Evolutionary conservation across 2,888 invertebrate species (phyloP).

Genomic region (Apeira syringaria): DNA sequence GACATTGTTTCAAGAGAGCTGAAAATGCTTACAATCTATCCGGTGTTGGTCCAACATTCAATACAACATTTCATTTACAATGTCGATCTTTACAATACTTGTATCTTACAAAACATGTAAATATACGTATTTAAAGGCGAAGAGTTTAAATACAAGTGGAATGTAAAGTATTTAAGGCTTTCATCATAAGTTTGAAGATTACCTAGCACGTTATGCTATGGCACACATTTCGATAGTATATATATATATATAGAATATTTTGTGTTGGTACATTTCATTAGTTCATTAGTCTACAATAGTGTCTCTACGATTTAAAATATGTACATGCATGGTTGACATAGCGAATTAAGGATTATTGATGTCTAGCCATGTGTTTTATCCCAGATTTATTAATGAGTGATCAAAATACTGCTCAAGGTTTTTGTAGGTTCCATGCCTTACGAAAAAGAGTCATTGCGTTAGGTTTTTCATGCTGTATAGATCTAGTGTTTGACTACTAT

Average conservation of each 20-base stretch:
- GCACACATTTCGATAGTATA: slow-evolving; percentile 33
- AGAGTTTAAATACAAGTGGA: slow-evolving; percentile 76
- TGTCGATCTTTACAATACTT: slow-evolving; percentile 39
- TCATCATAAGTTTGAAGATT: slow-evolving; percentile 73
- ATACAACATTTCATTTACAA: slow-evolving; percentile 45
- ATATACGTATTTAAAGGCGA: slow-evolving; percentile 68
- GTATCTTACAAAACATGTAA: slow-evolving; percentile 51
- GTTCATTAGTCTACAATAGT: no score
- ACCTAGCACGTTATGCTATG: slow-evolving; percentile 34
- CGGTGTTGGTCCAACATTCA: slow-evolving; percentile 67
- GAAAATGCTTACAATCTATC: slow-evolving; percentile 44
- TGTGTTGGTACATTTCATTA: slow-evolving; percentile 16
- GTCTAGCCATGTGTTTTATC: no score
- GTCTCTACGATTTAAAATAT: no score
- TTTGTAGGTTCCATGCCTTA: no score
- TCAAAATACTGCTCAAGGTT: no score
- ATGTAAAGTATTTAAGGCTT: slow-evolving; percentile 77
- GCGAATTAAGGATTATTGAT: no score
- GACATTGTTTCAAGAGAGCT: slow-evolving; percentile 62
- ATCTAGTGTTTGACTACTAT: no score
- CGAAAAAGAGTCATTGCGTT: no score
- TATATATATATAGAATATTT: slow-evolving; percentile 24
- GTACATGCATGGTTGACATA: no score
- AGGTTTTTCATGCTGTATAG: no score
- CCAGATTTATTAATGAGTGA: no score